These are phyloP conservation scores for Mythimna ferrago DNA, from an alignment of 2,888 invertebrate genomes.

Conservation along the genomic window DNA sequence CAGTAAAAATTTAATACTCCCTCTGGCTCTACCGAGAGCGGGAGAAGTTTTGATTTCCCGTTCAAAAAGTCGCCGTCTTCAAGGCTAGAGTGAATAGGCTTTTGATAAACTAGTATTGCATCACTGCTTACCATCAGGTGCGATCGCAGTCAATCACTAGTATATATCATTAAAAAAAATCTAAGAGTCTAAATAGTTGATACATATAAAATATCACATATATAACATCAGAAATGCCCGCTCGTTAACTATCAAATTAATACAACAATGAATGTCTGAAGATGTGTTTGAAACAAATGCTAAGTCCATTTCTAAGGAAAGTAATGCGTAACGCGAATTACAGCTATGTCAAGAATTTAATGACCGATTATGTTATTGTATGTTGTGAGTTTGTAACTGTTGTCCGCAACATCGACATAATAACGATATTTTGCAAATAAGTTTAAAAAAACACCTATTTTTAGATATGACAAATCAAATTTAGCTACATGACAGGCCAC, in stretches of 20 bases:
- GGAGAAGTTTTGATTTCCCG: too few relatives aligned
- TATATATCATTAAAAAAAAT: too few relatives aligned
- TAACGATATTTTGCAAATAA: background rate
- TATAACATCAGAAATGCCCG: background rate
- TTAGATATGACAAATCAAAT: too few relatives aligned
- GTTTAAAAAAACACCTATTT: too few relatives aligned
- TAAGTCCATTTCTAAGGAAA: slow-evolving; percentile 10
- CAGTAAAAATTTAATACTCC: too few relatives aligned
- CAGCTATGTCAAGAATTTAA: slow-evolving; percentile 16
- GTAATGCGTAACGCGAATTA: background rate
- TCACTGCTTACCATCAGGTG: background rate
- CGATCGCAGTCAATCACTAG: too few relatives aligned
- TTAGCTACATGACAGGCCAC: too few relatives aligned
- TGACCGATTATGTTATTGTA: slow-evolving; percentile 5
- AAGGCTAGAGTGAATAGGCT: too few relatives aligned
- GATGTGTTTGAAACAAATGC: slow-evolving; percentile 1
- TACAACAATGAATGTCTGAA: background rate
- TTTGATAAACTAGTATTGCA: background rate
- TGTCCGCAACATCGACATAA: background rate
- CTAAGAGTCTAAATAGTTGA: too few relatives aligned
- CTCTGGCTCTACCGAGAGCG: too few relatives aligned
- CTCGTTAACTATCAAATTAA: background rate
- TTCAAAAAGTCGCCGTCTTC: too few relatives aligned
- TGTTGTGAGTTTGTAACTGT: background rate
- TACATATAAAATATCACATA: too few relatives aligned